phyloP scores from a whole-genome alignment of 2,888 invertebrate genomes.

The Lacanobia wlatinum region DNA sequence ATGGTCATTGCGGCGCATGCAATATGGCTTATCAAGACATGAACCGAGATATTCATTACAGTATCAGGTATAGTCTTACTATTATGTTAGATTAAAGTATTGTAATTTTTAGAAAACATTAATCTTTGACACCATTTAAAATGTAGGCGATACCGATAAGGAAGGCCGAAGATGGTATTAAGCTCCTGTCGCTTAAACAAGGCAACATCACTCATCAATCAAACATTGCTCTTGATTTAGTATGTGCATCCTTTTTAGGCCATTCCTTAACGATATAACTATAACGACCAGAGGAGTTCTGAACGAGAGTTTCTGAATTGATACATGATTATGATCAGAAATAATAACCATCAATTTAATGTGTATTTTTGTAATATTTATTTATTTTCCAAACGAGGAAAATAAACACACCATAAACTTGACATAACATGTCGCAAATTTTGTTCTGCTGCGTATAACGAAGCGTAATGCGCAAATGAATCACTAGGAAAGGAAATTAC shows the following conservation, averaged over 20 bases:
- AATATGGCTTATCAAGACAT: slow-evolving; percentile 74
- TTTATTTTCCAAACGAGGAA: slow-evolving; percentile 1
- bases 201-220: slow-evolving; percentile 9
- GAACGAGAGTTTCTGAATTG: too few relatives aligned
- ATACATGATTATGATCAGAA: not conserved
- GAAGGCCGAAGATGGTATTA: slow-evolving; percentile 9
- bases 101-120: slow-evolving; percentile 20
- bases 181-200: slow-evolving; percentile 2
- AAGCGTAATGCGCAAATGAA: slow-evolving; percentile 81
- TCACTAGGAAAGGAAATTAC: slow-evolving; percentile 61
- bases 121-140: slow-evolving; percentile 42
- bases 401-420: not conserved
- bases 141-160: slow-evolving; percentile 37
- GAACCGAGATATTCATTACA: slow-evolving; percentile 86
- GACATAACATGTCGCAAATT: not conserved
- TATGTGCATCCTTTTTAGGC: slow-evolving; percentile 19
- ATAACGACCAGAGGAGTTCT: not conserved
- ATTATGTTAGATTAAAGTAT: slow-evolving; percentile 12
- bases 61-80: slow-evolving; percentile 75
- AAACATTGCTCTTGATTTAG: slow-evolving; percentile 26
- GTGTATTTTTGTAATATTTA: not conserved
- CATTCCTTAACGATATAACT: slow-evolving; percentile 26
- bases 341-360: not conserved
- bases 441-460: slow-evolving; percentile 69
- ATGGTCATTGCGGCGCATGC: slow-evolving; percentile 80